Evolutionary conservation across 2,797 vertebrate species (phyloP).

Genomic region (Pipistrellus nathusii): DNA sequence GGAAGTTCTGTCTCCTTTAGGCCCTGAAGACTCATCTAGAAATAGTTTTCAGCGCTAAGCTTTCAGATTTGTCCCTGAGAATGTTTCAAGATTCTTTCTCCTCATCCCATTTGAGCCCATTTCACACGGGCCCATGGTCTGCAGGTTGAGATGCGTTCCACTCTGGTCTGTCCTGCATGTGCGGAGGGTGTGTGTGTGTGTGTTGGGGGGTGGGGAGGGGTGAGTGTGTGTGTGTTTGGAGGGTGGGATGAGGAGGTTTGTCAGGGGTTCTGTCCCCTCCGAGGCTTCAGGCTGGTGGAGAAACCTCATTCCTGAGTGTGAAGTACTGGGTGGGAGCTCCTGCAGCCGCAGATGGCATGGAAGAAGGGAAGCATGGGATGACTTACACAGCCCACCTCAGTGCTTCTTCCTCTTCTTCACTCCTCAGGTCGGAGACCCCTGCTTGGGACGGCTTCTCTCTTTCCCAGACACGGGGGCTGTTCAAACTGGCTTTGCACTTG

Average conservation of each 20-base stretch:
- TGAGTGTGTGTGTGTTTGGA: background rate
- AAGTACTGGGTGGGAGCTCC: background rate
- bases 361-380: background rate
- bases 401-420: background rate
- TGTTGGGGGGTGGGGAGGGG: background rate
- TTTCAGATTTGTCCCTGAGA: background rate
- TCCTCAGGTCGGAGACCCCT: background rate
- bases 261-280: background rate
- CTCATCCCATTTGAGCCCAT: background rate
- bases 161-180: background rate
- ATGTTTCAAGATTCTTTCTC: background rate
- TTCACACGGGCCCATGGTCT: background rate
- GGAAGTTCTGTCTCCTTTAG: background rate
- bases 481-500: background rate
- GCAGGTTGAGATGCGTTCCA: background rate
- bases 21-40: constrained; percentile 4
- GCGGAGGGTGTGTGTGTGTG: background rate
- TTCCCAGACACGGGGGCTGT: background rate
- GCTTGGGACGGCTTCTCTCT: background rate
- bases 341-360: background rate
- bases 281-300: background rate
- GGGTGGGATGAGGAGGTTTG: background rate
- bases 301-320: background rate
- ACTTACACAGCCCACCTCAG: background rate
- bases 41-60: background rate